Base-by-base conservation (phyloP, 1,140 invertebrate genomes). In the Drosophila pachea region DNA sequence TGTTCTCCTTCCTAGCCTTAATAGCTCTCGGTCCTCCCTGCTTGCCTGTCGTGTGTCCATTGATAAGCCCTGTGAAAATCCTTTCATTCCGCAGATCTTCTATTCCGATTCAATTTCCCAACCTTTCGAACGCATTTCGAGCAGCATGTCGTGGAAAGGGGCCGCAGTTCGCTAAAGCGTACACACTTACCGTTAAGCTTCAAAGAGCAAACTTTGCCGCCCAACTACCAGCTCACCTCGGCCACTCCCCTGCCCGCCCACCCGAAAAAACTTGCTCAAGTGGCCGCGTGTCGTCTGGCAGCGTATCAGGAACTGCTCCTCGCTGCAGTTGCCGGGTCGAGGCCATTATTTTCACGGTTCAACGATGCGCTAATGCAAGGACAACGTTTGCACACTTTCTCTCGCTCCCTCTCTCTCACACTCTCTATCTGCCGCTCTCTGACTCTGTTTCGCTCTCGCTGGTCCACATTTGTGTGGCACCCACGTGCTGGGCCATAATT, bases 401-500 rank as follows among this genome's bases (percentile, higher is more conserved):
- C 64, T 11, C 8, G 22, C 40, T 48, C 9, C 5, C 45, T 42
- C 12, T 48, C 38, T 32, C 33, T 16, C 16, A 36, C 40, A 4
- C 33, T 22, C 5, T 29, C 14, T 12, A 5, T 7, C 35, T 49
- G 9, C 4, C 14, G 6, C 16, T 32, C 54, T 29, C 35, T 14
- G 9, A 2, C 1, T 9, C 29, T 36, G 22, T 33, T 9, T 31
- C 35, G 6, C 14, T 38, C 36, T n/a, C 12, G n/a, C 54, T 14
- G 7, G 4, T 12, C 8, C 40, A 32, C 48, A 35, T 40, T 50
- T 22, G 40, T 52, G 31, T 38, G 38, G 40, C 73, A 53, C 48
- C 53, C 76, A 77, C 74, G 74, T 77, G 75, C 74, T 62, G 61
- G 33, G 43, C 43, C 75, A 79, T 79, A 79, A 79, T 79, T 79